A percentile compares a stretch with the other conserved stretches of the same genome.
Evolutionary conservation across 1,140 invertebrate genomes (phyloP).

Genomic region (Argopecten irradians): DNA sequence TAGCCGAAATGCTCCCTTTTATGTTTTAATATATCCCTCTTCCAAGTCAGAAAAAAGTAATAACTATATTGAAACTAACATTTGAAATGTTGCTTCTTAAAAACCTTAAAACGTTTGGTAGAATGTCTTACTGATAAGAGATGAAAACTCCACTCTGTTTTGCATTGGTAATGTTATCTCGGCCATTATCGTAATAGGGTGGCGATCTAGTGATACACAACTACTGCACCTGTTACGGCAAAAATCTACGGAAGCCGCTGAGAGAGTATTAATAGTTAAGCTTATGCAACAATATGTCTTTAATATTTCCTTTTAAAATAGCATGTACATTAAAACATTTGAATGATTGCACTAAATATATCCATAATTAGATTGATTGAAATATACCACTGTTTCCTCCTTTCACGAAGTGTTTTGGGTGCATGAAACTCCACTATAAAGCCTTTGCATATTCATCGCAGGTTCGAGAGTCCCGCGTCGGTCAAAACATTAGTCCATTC

Average conservation of each 20-base stretch:
- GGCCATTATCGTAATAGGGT: background rate
- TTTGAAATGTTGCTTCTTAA: slow-evolving; percentile 11
- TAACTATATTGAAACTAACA: slow-evolving; percentile 4
- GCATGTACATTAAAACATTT: no score
- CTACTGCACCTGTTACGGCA: background rate
- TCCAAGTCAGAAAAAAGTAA: background rate
- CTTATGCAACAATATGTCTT: no score
- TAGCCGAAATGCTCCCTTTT: background rate
- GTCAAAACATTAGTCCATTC: no score
- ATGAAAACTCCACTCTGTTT: background rate
- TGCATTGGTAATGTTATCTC: background rate
- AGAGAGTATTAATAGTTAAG: no score
- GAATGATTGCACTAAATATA: no score
- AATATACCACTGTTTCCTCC: no score
- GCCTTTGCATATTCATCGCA: no score
- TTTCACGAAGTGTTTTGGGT: no score
- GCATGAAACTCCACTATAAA: no score
- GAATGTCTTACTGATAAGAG: slow-evolving; percentile 16
- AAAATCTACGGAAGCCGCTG: background rate
- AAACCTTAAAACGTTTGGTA: slow-evolving; percentile 22
- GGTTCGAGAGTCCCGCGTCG: no score
- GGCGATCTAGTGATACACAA: background rate
- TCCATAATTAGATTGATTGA: no score
- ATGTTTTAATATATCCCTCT: background rate
- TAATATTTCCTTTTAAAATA: no score